phyloP scores from a whole-genome alignment of 2,888 invertebrate species.

The Glaucopsyche alexis region DNA sequence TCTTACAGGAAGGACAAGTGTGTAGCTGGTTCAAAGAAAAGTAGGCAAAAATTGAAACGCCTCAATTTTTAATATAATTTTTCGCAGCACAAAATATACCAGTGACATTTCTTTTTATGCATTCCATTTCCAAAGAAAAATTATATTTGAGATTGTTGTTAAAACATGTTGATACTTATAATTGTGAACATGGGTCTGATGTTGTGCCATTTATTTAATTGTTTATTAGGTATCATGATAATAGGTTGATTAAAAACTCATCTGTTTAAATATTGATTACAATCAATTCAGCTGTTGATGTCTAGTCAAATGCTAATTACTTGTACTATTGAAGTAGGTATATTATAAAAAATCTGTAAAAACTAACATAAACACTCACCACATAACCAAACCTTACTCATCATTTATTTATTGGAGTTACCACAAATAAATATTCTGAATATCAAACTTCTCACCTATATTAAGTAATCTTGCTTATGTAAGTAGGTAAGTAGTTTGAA shows the following conservation, averaged over 20 bases:
- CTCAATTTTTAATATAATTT: conserved; percentile 42
- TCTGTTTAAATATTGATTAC: not conserved
- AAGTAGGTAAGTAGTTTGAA: not conserved
- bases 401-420: not conserved
- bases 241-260: conserved; percentile 8
- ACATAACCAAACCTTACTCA: not conserved
- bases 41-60: conserved; percentile 67
- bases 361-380: not conserved
- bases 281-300: conserved; percentile 5
- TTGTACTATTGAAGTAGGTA: not conserved
- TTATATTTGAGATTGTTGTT: conserved; percentile 43
- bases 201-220: conserved; percentile 47
- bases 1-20: conserved; percentile 52
- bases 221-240: conserved; percentile 11
- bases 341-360: not conserved
- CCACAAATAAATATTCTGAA: not conserved
- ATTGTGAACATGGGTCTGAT: conserved; percentile 46
- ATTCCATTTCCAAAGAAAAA: conserved; percentile 59
- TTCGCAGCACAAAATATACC: conserved; percentile 42
- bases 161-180: conserved; percentile 43
- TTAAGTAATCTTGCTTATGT: not conserved
- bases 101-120: conserved; percentile 51
- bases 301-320: conserved; percentile 12
- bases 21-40: conserved; percentile 64
- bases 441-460: not conserved